Evolutionary conservation across 2,888 invertebrate species (phyloP).

Genomic region (Platypus cylindrus): DNA sequence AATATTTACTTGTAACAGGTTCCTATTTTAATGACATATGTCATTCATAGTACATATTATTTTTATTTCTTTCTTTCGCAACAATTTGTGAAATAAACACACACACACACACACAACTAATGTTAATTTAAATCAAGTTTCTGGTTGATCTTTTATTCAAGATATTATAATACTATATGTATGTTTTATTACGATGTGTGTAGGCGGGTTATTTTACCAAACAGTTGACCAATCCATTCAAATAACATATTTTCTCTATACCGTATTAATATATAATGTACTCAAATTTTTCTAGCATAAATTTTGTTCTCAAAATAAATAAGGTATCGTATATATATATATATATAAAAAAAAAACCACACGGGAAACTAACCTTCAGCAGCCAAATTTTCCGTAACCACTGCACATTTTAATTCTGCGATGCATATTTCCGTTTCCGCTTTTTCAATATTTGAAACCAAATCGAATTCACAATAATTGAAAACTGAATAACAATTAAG

Average conservation of each 20-base stretch:
- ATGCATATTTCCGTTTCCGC: constrained; percentile 19
- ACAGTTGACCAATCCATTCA: background rate
- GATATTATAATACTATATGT: too few relatives aligned
- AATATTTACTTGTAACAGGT: too few relatives aligned
- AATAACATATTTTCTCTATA: background rate
- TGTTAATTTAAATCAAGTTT: background rate
- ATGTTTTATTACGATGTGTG: background rate
- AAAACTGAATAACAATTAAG: too few relatives aligned
- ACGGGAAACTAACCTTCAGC: constrained; percentile 17
- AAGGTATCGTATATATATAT: too few relatives aligned
- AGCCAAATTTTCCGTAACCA: constrained; percentile 15
- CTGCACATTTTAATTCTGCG: constrained; percentile 14
- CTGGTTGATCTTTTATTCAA: constrained; percentile 1
- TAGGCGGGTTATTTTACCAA: background rate
- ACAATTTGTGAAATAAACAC: too few relatives aligned
- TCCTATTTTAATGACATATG: too few relatives aligned
- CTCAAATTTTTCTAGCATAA: background rate
- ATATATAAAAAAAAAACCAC: too few relatives aligned
- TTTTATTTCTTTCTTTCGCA: too few relatives aligned
- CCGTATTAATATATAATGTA: background rate
- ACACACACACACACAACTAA: too few relatives aligned
- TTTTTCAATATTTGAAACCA: too few relatives aligned
- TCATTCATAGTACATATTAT: too few relatives aligned
- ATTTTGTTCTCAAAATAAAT: background rate
- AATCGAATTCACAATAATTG: too few relatives aligned